These are phyloP conservation scores for Chiridota heheva DNA, from an alignment of 35 echinoderm and acorn worm genomes.

Conservation along the genomic window DNA sequence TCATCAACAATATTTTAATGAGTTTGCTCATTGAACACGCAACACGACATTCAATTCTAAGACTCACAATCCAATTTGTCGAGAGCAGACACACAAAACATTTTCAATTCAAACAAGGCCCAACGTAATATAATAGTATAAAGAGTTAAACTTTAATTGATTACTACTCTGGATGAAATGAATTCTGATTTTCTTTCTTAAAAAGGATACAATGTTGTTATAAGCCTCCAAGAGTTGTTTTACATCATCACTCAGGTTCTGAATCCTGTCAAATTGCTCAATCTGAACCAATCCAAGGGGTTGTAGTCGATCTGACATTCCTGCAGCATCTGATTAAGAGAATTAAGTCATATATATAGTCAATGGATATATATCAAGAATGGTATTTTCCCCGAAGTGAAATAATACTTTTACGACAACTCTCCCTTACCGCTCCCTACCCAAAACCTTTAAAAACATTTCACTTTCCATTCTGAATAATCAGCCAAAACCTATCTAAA, in stretches of 20 bases:
- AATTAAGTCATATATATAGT: background rate
- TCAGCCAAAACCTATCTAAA: background rate
- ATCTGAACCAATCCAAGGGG: conserved; percentile 71
- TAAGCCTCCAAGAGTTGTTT: conserved; percentile 78
- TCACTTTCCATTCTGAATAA: background rate
- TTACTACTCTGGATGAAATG: no score
- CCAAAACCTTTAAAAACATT: background rate
- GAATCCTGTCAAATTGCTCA: conserved; percentile 72
- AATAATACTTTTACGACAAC: background rate
- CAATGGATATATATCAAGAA: background rate
- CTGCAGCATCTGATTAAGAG: conserved; percentile 44
- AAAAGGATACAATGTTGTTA: conserved; percentile 98
- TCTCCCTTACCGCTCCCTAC: background rate
- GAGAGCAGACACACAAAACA: no score
- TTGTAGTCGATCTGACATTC: conserved; percentile 62
- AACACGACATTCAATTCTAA: no score
- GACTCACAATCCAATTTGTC: no score
- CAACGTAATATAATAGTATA: no score
- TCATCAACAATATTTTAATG: no score
- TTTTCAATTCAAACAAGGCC: no score
- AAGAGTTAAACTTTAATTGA: no score
- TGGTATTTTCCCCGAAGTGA: background rate
- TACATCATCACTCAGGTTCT: conserved; percentile 47
- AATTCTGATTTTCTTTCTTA: no score
- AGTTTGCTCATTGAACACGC: no score